Conservation (phyloP, 2,113 vertebrate genomes). For the Corydoras maculifer region DNA sequence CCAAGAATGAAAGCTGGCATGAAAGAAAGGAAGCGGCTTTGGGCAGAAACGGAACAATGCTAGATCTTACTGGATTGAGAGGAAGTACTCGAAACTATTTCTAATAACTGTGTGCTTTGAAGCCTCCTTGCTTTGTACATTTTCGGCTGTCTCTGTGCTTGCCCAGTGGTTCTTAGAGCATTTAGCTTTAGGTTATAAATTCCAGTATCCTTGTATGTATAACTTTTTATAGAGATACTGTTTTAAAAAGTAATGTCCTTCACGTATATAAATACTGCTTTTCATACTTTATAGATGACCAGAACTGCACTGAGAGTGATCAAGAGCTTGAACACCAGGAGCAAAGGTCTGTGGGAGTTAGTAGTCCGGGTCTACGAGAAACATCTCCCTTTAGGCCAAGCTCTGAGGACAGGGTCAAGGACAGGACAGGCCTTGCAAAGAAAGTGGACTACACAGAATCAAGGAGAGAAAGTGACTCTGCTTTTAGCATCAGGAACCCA, state of each 20-base stretch:
- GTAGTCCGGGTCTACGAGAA: conserved; percentile 45
- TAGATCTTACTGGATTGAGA: conserved; percentile 4
- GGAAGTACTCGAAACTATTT: conserved; percentile 4
- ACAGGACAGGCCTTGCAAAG: conserved; percentile 55
- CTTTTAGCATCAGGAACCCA: conserved; percentile 50
- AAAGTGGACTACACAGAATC: conserved; percentile 50
- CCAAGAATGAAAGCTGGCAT: conserved; percentile 6
- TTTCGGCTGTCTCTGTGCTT: neutral
- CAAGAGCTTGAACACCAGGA: conserved; percentile 71
- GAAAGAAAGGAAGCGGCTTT: conserved; percentile 14
- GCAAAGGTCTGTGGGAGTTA: conserved; percentile 54
- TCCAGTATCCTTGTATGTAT: too few species aligned
- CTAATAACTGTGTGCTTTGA: neutral
- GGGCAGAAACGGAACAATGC: neutral
- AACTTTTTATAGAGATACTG: neutral
- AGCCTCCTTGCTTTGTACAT: neutral
- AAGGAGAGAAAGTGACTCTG: conserved; percentile 52
- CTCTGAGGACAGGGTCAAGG: conserved; percentile 59
- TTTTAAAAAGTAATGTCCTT: neutral
- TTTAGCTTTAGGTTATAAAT: too few species aligned
- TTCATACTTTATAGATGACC: conserved; percentile 63
- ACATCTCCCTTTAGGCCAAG: conserved; percentile 52
- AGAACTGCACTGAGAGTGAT: conserved; percentile 70
- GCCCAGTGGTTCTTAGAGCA: too few species aligned
- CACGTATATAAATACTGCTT: neutral